Evolutionary conservation across 2,797 vertebrate species (phyloP), one percentile per base, ranked within the genome.

Genomic region (Sebastes minor): DNA sequence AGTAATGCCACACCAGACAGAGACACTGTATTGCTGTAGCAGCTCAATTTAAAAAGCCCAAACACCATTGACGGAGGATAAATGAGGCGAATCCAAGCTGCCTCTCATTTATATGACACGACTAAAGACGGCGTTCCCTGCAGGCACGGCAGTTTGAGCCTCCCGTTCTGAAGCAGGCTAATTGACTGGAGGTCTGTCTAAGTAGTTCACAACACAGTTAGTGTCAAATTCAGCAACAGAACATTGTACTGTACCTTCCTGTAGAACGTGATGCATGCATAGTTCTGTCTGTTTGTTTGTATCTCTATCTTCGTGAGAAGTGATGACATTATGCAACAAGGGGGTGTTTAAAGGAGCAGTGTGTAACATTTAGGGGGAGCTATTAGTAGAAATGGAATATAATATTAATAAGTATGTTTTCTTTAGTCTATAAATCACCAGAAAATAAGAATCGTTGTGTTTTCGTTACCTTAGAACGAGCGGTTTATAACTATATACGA

Each of bases 41-140:
- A 52, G 80, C 76, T 87, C 76, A n/a, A 77, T 64, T 73, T 78
- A 14, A 86, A 74, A 74, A 84, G 61, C 53, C 35, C 25, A 80
- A 76, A 64, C 75, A 46, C 53, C 67, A 49, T 8, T 77, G 73
- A 84, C 18, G 57, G 65, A 70, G 38, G 61, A 75, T 82, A 89
- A 90, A 90, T 87, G 78, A 88, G 85, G 70, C 70, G 1, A 66
- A 84, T 84, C 74, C 32, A 38, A 81, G 62, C 71, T 56, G 80
- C 56, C 52, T 74, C 81, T 86, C 66, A 22, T 81, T 83, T 74
- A 68, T 61, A 59, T 73, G 84, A 79, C 67, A 62, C 46, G 74
- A 77, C 80, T 68, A 33, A 87, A 88, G 79, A 81, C 0, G 12
- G n/a, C 57, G 28, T 18, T 87, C 68, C 71, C 80, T 49, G 23